A percentile compares a stretch with the other conserved stretches of the same genome.
Evolutionary conservation across 2,888 invertebrate genomes (phyloP).

Genomic region (Drosophila bunnanda): DNA sequence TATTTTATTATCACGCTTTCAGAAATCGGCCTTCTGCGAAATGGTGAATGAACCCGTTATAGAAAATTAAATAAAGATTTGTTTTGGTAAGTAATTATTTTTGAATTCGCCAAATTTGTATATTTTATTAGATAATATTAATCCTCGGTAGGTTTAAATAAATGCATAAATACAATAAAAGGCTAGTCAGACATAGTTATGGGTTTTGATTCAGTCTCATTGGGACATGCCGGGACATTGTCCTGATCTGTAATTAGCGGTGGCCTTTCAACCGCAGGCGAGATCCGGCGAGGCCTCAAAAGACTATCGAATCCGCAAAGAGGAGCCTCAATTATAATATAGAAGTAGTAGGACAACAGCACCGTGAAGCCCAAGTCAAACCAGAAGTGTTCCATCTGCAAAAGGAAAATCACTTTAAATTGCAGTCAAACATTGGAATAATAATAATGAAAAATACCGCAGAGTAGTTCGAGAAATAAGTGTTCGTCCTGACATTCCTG

Average conservation of each 20-base stretch:
- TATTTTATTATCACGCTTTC: neutral
- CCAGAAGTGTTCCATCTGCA: constrained; percentile 25
- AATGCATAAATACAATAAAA: neutral
- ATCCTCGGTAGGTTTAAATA: neutral
- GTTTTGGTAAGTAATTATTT: neutral
- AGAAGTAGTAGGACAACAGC: constrained; percentile 33
- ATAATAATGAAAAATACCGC: constrained; percentile 4
- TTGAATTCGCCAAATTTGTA: neutral
- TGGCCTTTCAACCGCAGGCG: neutral
- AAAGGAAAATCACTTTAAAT: neutral
- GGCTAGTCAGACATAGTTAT: neutral
- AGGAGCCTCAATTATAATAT: constrained; percentile 35
- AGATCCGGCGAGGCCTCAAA: neutral
- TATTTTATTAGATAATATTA: neutral
- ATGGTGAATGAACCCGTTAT: constrained; percentile 3
- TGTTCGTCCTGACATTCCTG: constrained; percentile 22
- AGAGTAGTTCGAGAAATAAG: constrained; percentile 28
- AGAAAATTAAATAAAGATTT: neutral
- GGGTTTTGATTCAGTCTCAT: neutral
- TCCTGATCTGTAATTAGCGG: neutral
- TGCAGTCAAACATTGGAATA: rapidly evolving
- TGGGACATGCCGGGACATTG: neutral
- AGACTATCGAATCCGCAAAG: constrained; percentile 6
- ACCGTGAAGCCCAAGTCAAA: constrained; percentile 44
- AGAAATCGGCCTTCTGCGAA: constrained; percentile 10